A percentile compares a stretch with the other conserved stretches of the same genome.
Conservation (phyloP, 2,888 invertebrate genomes). For the Coleophora flavipennella region DNA sequence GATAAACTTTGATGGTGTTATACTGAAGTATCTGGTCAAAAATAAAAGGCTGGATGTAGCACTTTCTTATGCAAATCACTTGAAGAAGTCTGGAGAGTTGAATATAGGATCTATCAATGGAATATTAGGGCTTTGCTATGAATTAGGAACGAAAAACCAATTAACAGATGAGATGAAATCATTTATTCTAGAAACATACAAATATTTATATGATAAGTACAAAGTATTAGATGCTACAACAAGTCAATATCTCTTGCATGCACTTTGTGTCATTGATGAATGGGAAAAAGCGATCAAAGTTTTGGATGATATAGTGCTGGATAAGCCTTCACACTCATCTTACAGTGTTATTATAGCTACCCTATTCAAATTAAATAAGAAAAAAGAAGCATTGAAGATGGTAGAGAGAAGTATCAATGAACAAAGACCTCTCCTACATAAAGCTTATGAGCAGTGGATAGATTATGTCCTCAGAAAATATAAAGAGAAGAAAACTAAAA, state of each 20-base stretch:
- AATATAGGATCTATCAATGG: conserved; percentile 74
- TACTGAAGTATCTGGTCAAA: conserved; percentile 66
- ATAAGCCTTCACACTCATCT: conserved; percentile 51
- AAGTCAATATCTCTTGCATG: conserved; percentile 74
- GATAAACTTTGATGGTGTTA: conserved; percentile 73
- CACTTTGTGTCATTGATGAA: conserved; percentile 74
- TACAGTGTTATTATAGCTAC: conserved; percentile 71
- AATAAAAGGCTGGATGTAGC: conserved; percentile 60
- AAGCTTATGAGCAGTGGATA: conserved; percentile 69
- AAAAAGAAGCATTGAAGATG: conserved; percentile 73
- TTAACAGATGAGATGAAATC: conserved; percentile 58
- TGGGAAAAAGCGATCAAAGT: conserved; percentile 77
- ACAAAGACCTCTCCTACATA: conserved; percentile 50
- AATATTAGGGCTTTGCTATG: conserved; percentile 69
- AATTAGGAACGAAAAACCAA: conserved; percentile 28
- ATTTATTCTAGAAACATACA: conserved; percentile 67
- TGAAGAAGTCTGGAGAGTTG: conserved; percentile 59
- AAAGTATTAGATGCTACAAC: conserved; percentile 73
- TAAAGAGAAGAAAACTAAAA: conserved; percentile 37
- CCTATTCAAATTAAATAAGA: conserved; percentile 73
- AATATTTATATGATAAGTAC: conserved; percentile 61
- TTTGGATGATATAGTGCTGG: conserved; percentile 70
- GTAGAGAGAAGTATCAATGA: conserved; percentile 68
- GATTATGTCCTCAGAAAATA: conserved; percentile 52
- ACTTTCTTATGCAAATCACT: conserved; percentile 71